Evolutionary conservation across 2,888 invertebrate genomes (phyloP), one percentile per base, ranked within the genome.

Genomic region (Epirrita christyi): DNA sequence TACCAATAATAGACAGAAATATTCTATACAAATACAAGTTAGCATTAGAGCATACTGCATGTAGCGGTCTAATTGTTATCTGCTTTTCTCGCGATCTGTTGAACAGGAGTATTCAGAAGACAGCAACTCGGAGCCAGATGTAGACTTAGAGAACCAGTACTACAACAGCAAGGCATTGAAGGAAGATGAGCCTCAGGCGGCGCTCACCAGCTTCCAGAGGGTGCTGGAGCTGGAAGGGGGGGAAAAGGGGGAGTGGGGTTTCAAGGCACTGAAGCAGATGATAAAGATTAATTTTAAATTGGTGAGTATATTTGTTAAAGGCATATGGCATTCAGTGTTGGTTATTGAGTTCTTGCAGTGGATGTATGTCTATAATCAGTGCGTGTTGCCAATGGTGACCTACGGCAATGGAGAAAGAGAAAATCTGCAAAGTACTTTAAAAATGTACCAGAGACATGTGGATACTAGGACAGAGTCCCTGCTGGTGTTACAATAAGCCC

Each of bases 181-280:
- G 80, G 99, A 99, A 87, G 98, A 98, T 89, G 97, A 98, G 81
- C 98, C 99, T 0, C 94, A 95, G 72, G 96, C 95, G 8, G 99
- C 99, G 0, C 88, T 99, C 60, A 94, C 96, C 63, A 98, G 98
- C 70, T 99, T 99, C 88, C 97, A 97, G 81, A 96, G 98, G 88
- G 99, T 99, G 8, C 89, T 99, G 65, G 99, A 99, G 78, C 92
- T 99, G 61, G 99, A 99, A 89, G 97, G 97, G 38, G 98, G 97
- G 0, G 99, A 99, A 70, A 99, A 99, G 85, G 99, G 99, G 52
- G 99, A 99, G 93, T 99, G 99, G 99, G 99, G 99, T 0, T 99
- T 99, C 85, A 99, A 99, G 86, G 99, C 99, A 0, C 93, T 99
- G 11, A 99, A 99, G 84, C 99, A 99, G 88, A 99, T 99, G 99